Base-by-base conservation (phyloP, 2,797 vertebrate species). In the Enteromius radiatus region DNA sequence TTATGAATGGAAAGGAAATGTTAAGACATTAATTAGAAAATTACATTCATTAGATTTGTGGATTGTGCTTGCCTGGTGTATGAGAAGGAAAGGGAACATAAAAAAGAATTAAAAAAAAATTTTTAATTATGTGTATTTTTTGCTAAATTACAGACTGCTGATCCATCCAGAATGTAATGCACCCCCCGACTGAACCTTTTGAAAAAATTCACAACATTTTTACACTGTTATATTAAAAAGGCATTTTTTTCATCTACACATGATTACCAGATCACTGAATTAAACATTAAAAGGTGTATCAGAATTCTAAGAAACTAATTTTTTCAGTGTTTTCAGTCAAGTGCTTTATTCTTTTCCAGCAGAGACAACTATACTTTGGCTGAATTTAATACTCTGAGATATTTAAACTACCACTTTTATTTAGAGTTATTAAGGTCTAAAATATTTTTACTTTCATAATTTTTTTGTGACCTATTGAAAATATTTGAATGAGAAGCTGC, bases 381-480 rank as follows among this genome's bases (percentile, higher is more conserved):
- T 61, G 26, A 63, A 31, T 63, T 31, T 28, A 31, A 26, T 26
- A 31, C 49, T 71, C 31, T 33, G 17, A 31, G 26, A 19, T 47
- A 19, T 31, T 71, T 21, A 49, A 49, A 21, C 15, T 9, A 71
- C 17, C 26, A 65, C 79, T 21, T 67, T 4, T 47, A 56, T 81
- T 81, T 69, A 68, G 76, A 88, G 78, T 86, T 79, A 85, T 85
- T 85, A 78, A 80, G 87, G 84, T 43, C 11, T 85, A 38, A 38
- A 38, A 23, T 38, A 4, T 7, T 4, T 12, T 4, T 54, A 38
- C 12, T 54, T 21, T 36, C n/a, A n/a, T 33, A n/a, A n/a, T n/a
- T 3, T 56, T 23, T 56, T 75, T 75, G 2, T 38, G 17, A n/a
- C 3, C 21, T 23, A 10, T 21, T n/a, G 5, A 28, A 3, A 74